phyloP scores from a whole-genome alignment of 2,888 invertebrate genomes.

The Congeria kusceri region DNA sequence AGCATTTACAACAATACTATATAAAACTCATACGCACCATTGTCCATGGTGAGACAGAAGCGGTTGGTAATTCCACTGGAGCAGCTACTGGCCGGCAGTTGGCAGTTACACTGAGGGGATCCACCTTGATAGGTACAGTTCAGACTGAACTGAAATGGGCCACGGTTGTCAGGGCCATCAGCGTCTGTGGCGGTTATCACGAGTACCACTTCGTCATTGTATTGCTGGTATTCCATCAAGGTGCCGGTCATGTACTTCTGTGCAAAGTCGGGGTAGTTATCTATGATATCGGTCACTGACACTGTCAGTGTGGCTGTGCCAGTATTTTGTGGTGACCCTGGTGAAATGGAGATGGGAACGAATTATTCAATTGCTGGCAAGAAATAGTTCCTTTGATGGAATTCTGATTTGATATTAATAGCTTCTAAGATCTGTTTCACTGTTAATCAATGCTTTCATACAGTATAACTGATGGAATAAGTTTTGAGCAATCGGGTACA shows the following conservation, averaged over 20 bases:
- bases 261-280: slow-evolving; percentile 97
- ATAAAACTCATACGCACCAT: too few species aligned
- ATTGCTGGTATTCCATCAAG: slow-evolving; percentile 48
- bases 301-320: slow-evolving; percentile 98
- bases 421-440: too few species aligned
- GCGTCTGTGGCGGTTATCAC: slow-evolving; percentile 74
- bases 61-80: background rate
- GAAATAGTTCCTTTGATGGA: too few species aligned
- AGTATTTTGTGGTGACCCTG: slow-evolving; percentile 81
- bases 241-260: slow-evolving; percentile 83
- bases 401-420: too few species aligned
- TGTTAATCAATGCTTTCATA: too few species aligned
- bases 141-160: slow-evolving; percentile 91
- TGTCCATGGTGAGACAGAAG: background rate
- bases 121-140: slow-evolving; percentile 35
- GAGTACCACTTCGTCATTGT: slow-evolving; percentile 2
- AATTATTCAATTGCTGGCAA: too few species aligned
- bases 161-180: slow-evolving; percentile 79
- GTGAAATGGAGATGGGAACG: slow-evolving; percentile 24
- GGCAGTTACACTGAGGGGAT: slow-evolving; percentile 31
- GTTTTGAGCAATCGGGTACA: too few species aligned
- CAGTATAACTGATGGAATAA: too few species aligned
- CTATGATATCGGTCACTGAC: slow-evolving; percentile 96
- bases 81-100: background rate
- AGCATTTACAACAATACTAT: too few species aligned